Evolutionary conservation across 1,140 invertebrate genomes (phyloP).

Genomic region (Micrasema longulum): DNA sequence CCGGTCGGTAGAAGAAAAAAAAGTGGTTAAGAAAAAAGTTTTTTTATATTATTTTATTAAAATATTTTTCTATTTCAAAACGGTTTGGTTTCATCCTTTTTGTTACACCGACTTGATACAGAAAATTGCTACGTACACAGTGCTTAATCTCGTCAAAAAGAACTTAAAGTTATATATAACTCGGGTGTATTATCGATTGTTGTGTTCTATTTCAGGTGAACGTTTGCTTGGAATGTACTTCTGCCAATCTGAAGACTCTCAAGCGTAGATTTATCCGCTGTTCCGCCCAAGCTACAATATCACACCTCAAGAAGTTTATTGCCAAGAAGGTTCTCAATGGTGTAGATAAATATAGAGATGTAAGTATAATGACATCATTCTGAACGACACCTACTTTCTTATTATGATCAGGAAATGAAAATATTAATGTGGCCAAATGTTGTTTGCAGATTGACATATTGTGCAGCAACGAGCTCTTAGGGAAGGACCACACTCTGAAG

Average conservation of each 20-base stretch:
- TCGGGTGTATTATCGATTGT: neutral
- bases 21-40: too few species aligned
- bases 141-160: neutral
- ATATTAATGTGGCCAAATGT: too few species aligned
- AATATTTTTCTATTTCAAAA: too few species aligned
- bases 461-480: slow-evolving; percentile 97
- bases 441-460: slow-evolving; percentile 92
- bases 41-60: too few species aligned
- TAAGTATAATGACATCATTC: slow-evolving; percentile 68
- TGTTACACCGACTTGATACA: too few species aligned
- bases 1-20: too few species aligned
- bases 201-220: slow-evolving; percentile 74
- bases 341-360: slow-evolving; percentile 95
- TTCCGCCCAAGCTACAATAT: slow-evolving; percentile 96
- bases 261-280: slow-evolving; percentile 92
- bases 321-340: slow-evolving; percentile 93
- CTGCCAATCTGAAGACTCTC: slow-evolving; percentile 84
- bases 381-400: too few species aligned
- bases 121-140: neutral
- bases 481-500: slow-evolving; percentile 98
- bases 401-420: neutral
- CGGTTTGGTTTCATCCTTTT: too few species aligned
- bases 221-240: slow-evolving; percentile 89
- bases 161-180: neutral
- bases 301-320: slow-evolving; percentile 97